A percentile compares a stretch with the other conserved stretches of the same genome.
Evolutionary conservation across 2,113 vertebrate species (phyloP).

Genomic region (Hydrochoerus hydrochaeris): DNA sequence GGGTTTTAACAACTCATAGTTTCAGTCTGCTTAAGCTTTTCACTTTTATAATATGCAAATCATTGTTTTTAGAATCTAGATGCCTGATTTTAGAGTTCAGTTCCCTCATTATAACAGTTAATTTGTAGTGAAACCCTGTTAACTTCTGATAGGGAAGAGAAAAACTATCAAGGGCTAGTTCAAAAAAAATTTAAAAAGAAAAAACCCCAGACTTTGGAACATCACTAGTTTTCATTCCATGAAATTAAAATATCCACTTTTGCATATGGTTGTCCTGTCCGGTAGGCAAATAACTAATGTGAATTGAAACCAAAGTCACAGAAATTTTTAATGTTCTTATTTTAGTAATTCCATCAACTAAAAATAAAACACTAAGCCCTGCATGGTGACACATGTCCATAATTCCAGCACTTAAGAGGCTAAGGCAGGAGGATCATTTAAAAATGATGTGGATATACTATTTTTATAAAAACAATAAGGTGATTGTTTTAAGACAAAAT

Average conservation of each 20-base stretch:
- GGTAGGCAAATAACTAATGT: neutral
- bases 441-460: conserved; percentile 48
- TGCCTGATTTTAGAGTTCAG: neutral
- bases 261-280: neutral
- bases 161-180: neutral
- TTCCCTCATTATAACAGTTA: neutral
- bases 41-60: neutral
- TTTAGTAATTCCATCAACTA: neutral
- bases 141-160: neutral
- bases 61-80: neutral
- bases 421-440: neutral
- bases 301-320: conserved; percentile 14
- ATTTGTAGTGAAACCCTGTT: neutral
- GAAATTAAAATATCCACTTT: neutral
- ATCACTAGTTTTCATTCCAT: neutral
- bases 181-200: neutral
- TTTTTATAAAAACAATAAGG: conserved; percentile 62
- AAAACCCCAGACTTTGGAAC: neutral
- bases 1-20: neutral
- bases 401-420: no score
- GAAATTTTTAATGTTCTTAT: neutral
- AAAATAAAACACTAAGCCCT: neutral
- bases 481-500: conserved; percentile 63
- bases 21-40: conserved; percentile 9
- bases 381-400: no score